phyloP scores from a whole-genome alignment of 2,797 vertebrate species.

The Masticophis lateralis region DNA sequence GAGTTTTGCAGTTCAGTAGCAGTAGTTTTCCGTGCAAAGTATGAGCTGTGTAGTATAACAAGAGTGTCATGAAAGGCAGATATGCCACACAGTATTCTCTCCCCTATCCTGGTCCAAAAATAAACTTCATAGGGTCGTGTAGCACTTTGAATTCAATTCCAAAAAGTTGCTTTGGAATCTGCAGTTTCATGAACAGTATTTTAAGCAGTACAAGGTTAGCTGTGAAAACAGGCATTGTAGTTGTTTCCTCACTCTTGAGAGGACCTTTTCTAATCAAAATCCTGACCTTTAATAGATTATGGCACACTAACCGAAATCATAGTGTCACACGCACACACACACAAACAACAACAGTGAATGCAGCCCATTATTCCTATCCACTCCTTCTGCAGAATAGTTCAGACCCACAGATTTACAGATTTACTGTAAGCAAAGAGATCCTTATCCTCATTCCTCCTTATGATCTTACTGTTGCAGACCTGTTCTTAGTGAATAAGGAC shows the following conservation, averaged over 20 bases:
- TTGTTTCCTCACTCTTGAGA: not conserved
- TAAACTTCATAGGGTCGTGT: not conserved
- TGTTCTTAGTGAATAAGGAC: not conserved
- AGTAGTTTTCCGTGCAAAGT: not conserved
- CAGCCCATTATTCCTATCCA: not conserved
- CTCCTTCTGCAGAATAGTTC: not conserved
- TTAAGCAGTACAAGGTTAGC: not conserved
- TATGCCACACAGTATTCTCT: not conserved
- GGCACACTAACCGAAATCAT: not conserved
- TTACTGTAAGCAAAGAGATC: not conserved
- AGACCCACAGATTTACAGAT: not conserved
- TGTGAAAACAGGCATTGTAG: not conserved
- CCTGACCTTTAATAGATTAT: not conserved
- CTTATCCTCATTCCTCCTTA: not conserved
- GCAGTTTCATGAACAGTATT: not conserved
- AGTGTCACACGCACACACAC: not conserved
- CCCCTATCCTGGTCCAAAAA: not conserved
- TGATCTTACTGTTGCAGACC: not conserved
- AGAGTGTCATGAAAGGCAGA: not conserved
- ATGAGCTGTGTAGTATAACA: not conserved
- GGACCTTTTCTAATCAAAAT: not conserved
- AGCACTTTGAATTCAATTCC: not conserved
- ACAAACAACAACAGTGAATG: not conserved
- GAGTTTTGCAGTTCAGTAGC: not conserved
- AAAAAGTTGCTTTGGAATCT: not conserved